These are phyloP conservation scores for Xanthorhoe designata DNA, from an alignment of 2,888 invertebrate species.

Conservation along the genomic window DNA sequence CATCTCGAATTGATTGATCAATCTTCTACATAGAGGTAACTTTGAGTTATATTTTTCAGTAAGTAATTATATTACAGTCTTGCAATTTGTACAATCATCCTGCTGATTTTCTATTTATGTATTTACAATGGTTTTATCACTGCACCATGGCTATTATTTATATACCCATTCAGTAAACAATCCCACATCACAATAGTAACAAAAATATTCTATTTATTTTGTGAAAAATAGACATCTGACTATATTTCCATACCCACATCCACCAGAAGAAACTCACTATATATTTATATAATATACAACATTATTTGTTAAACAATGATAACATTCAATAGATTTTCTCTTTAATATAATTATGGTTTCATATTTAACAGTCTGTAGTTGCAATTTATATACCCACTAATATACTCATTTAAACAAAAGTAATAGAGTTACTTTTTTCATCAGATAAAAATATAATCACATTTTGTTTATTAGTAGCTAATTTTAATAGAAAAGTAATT, in stretches of 20 bases:
- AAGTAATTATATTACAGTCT: slow-evolving; percentile 68
- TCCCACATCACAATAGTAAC: slow-evolving; percentile 77
- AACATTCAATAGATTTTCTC: slow-evolving; percentile 81
- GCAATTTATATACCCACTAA: slow-evolving; percentile 54
- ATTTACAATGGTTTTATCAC: slow-evolving; percentile 70
- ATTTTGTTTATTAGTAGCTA: slow-evolving; percentile 11
- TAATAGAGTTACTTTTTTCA: slow-evolving; percentile 27
- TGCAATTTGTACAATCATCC: slow-evolving; percentile 79
- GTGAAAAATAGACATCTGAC: slow-evolving; percentile 81
- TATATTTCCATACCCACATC: slow-evolving; percentile 71
- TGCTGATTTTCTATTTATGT: slow-evolving; percentile 63
- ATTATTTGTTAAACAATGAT: slow-evolving; percentile 82
- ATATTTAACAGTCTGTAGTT: slow-evolving; percentile 75
- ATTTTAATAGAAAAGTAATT: slow-evolving; percentile 18
- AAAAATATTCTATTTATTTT: slow-evolving; percentile 79
- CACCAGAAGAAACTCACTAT: slow-evolving; percentile 78
- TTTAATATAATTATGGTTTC: slow-evolving; percentile 75
- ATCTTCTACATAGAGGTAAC: slow-evolving; percentile 31
- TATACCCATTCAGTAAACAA: slow-evolving; percentile 78
- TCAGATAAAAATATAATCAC: slow-evolving; percentile 17
- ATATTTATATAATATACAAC: slow-evolving; percentile 83
- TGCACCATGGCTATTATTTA: slow-evolving; percentile 70
- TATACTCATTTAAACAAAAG: slow-evolving; percentile 55
- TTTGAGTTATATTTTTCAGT: slow-evolving; percentile 28
- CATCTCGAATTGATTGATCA: slow-evolving; percentile 13